phyloP scores from a whole-genome alignment of 2,888 invertebrate species.

The Drosophila sordidapex region DNA sequence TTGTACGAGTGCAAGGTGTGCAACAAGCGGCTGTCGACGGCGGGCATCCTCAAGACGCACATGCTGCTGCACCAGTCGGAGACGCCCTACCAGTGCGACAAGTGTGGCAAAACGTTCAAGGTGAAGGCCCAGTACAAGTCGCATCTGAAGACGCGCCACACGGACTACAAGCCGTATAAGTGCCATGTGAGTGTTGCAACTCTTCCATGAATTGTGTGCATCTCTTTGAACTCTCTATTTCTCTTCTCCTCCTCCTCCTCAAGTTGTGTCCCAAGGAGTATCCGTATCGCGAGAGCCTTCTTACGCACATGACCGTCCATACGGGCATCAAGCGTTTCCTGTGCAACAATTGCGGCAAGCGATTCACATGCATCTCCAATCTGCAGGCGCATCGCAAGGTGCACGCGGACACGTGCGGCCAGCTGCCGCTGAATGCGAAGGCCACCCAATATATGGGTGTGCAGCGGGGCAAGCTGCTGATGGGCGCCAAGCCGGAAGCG shows the following conservation, averaged over 20 bases:
- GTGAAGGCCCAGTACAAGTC: constrained; percentile 84
- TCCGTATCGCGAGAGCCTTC: constrained; percentile 86
- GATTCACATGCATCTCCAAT: constrained; percentile 86
- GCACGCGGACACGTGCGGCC: constrained; percentile 85
- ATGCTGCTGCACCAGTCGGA: constrained; percentile 85
- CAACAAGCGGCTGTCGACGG: constrained; percentile 84
- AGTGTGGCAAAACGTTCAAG: constrained; percentile 83
- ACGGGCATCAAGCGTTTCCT: constrained; percentile 86
- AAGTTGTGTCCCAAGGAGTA: constrained; percentile 85
- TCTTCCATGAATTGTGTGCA: not conserved
- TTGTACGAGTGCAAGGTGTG: constrained; percentile 84
- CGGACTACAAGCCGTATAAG: constrained; percentile 86
- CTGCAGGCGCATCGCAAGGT: constrained; percentile 86
- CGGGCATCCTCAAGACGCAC: constrained; percentile 85
- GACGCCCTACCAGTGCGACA: constrained; percentile 82
- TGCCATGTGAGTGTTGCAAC: constrained; percentile 83
- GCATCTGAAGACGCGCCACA: constrained; percentile 84
- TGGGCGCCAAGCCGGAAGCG: constrained; percentile 83
- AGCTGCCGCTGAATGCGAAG: constrained; percentile 82
- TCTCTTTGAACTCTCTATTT: not conserved
- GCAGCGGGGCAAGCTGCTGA: constrained; percentile 81
- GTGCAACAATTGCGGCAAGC: constrained; percentile 85
- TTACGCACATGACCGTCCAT: constrained; percentile 86
- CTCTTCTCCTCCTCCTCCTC: not conserved
- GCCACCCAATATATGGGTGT: constrained; percentile 84